phyloP scores from a whole-genome alignment of 2,797 vertebrate species.

The Anomalospiza imberbis region DNA sequence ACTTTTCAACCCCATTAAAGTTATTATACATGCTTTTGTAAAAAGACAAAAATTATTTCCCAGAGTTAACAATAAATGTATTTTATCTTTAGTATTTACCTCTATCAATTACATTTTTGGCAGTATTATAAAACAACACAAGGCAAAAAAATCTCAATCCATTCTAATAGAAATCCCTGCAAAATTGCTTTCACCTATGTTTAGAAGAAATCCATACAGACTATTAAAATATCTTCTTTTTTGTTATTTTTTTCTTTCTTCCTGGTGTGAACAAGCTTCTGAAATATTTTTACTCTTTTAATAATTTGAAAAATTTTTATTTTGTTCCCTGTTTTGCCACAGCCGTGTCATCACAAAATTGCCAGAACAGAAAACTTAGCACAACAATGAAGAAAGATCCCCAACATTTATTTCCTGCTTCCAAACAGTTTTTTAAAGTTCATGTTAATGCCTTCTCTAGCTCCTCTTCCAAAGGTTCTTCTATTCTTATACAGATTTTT shows the following conservation, averaged over 20 bases:
- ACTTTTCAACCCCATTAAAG: conserved; percentile 5
- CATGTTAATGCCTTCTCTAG: background rate
- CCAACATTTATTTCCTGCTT: background rate
- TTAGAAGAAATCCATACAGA: conserved; percentile 56
- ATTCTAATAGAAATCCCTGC: background rate
- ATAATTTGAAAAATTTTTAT: conserved; percentile 42
- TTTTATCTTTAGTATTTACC: conserved; percentile 36
- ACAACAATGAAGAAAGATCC: background rate
- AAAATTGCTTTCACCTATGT: conserved; percentile 53
- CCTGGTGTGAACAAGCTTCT: background rate
- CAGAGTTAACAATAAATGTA: conserved; percentile 17
- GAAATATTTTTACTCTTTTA: conserved; percentile 28
- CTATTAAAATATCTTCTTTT: background rate
- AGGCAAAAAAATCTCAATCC: background rate
- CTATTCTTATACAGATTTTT: background rate
- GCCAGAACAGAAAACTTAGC: background rate
- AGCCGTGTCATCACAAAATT: background rate
- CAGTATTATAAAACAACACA: conserved; percentile 34
- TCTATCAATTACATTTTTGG: conserved; percentile 28
- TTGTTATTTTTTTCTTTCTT: background rate
- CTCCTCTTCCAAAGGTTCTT: background rate
- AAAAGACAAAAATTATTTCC: conserved; percentile 19
- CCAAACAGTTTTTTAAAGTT: background rate
- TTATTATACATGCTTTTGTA: conserved; percentile 30
- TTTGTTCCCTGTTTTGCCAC: background rate